A percentile compares a stretch with the other conserved stretches of the same genome.
phyloP scores from a whole-genome alignment of 2,888 invertebrate genomes.

The Tetragonisca angustula region DNA sequence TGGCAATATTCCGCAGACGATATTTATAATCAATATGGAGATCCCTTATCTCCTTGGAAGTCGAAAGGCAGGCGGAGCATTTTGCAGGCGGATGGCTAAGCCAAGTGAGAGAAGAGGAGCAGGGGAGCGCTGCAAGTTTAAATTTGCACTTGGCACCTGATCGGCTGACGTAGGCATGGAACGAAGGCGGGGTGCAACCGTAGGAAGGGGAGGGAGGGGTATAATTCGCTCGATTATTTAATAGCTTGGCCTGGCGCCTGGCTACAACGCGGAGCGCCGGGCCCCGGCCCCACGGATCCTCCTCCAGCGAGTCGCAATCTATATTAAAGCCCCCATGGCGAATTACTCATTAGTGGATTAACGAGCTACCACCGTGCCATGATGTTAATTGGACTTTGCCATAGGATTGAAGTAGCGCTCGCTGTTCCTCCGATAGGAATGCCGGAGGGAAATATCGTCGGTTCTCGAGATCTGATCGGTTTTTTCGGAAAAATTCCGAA shows the following conservation, averaged over 20 bases:
- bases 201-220: conserved; percentile 17
- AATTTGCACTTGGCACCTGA: conserved; percentile 73
- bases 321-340: conserved; percentile 67
- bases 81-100: background rate
- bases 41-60: background rate
- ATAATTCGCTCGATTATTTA: conserved; percentile 75
- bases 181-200: conserved; percentile 22
- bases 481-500: no score
- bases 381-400: conserved; percentile 53
- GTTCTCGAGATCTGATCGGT: background rate
- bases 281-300: conserved; percentile 31
- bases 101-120: conserved; percentile 6
- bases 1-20: background rate
- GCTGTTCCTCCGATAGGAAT: no score
- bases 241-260: conserved; percentile 71
- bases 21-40: background rate
- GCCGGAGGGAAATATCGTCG: background rate
- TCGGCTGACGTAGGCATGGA: conserved; percentile 60
- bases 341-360: conserved; percentile 69
- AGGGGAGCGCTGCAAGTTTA: conserved; percentile 50
- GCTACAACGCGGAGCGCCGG: conserved; percentile 29
- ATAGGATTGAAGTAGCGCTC: background rate
- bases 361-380: conserved; percentile 46
- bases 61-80: background rate
- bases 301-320: conserved; percentile 47